A percentile compares a stretch with the other conserved stretches of the same genome.
phyloP scores from a whole-genome alignment of 2,113 vertebrate genomes.

The Malaclemys terrapin region DNA sequence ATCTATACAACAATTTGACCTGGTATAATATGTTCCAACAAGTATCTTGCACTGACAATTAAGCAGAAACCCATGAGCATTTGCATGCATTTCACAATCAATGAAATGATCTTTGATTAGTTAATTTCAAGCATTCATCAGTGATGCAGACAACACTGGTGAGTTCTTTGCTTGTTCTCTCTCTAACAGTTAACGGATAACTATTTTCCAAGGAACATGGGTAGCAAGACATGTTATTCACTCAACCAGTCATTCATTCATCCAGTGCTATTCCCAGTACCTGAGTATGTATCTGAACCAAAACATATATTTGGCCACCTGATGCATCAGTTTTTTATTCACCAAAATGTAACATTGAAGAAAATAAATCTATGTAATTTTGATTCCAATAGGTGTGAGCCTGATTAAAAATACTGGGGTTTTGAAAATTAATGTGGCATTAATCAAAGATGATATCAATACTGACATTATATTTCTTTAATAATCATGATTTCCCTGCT shows the following conservation, averaged over 20 bases:
- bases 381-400: background rate
- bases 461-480: accelerated
- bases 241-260: background rate
- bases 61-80: background rate
- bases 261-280: accelerated
- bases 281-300: background rate
- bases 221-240: accelerated
- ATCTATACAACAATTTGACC: background rate
- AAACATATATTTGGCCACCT: background rate
- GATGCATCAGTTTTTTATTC: background rate
- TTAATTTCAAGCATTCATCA: background rate
- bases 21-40: background rate
- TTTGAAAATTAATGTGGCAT: background rate
- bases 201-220: accelerated
- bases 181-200: accelerated
- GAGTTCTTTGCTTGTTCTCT: accelerated
- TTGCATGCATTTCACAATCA: background rate
- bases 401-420: background rate
- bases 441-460: background rate
- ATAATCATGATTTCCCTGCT: too few relatives aligned
- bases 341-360: background rate
- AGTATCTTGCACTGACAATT: background rate
- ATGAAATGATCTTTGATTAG: accelerated
- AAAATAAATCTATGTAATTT: background rate
- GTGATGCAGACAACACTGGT: background rate